A percentile compares a stretch with the other conserved stretches of the same genome.
Evolutionary conservation across 2,797 vertebrate genomes (phyloP).

Genomic region (Anniella stebbinsi): DNA sequence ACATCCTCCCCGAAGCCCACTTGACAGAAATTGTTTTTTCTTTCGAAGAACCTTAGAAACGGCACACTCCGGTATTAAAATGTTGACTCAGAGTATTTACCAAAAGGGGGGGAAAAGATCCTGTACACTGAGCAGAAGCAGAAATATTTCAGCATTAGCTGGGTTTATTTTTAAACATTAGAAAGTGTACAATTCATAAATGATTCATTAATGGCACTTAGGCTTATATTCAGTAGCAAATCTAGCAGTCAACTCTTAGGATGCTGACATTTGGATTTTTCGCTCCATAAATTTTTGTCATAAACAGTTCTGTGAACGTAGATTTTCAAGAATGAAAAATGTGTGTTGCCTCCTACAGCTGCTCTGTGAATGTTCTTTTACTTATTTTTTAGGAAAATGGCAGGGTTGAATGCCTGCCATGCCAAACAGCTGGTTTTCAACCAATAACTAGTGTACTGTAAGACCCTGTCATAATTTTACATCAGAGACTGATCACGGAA

Average conservation of each 20-base stretch:
- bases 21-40: neutral
- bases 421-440: conserved; percentile 2
- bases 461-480: neutral
- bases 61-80: neutral
- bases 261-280: conserved; percentile 38
- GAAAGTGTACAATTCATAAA: conserved; percentile 33
- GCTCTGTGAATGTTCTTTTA: neutral
- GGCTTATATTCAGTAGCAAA: conserved; percentile 28
- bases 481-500: neutral
- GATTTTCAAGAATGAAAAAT: conserved; percentile 46
- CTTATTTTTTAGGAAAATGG: conserved; percentile 1
- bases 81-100: neutral
- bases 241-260: conserved; percentile 9
- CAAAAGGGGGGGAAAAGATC: neutral
- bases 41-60: neutral
- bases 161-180: conserved; percentile 43
- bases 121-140: neutral
- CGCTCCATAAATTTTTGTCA: conserved; percentile 44
- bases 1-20: neutral
- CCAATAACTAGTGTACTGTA: neutral
- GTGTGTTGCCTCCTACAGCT: conserved; percentile 12
- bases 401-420: neutral
- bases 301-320: conserved; percentile 24
- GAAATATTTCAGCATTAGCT: conserved; percentile 34
- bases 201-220: conserved; percentile 47